phyloP scores from a whole-genome alignment of 2,888 invertebrate genomes.

The Synanthedon formicaeformis region DNA sequence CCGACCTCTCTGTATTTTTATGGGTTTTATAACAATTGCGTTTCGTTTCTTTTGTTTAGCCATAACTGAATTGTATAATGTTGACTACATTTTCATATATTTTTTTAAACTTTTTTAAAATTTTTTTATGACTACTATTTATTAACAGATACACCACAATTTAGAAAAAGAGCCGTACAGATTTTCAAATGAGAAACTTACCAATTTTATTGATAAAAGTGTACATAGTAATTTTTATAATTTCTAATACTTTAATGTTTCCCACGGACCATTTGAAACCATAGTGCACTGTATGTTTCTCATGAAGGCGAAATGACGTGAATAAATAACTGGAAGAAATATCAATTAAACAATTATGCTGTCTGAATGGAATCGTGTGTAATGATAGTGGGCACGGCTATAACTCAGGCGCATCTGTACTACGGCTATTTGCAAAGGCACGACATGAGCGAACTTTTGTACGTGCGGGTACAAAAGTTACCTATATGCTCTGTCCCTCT shows the following conservation, averaged over 20 bases:
- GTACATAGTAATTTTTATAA: too few relatives aligned
- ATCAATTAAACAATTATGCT: conserved; percentile 74
- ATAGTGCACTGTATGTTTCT: conserved; percentile 54
- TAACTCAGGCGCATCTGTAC: conserved; percentile 70
- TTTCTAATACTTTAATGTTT: not conserved
- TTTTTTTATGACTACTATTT: too few relatives aligned
- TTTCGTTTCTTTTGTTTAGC: conserved; percentile 43
- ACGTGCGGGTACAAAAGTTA: not conserved
- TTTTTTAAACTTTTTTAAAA: not conserved
- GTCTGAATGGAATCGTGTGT: conserved; percentile 72
- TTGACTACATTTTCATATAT: not conserved
- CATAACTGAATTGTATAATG: conserved; percentile 21
- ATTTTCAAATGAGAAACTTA: too few relatives aligned
- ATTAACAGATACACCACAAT: too few relatives aligned
- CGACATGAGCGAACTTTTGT: conserved; percentile 37
- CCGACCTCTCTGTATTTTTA: conserved; percentile 56
- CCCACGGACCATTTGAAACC: conserved; percentile 14
- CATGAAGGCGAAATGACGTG: conserved; percentile 62
- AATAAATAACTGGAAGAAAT: conserved; percentile 71
- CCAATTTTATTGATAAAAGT: not conserved
- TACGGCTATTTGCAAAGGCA: conserved; percentile 67
- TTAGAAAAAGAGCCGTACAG: too few relatives aligned
- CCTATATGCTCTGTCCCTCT: too few relatives aligned
- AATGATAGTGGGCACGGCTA: conserved; percentile 68
- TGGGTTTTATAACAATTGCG: conserved; percentile 52